Conservation (phyloP, 2,888 invertebrate species). For the Dendrolimus houi region DNA sequence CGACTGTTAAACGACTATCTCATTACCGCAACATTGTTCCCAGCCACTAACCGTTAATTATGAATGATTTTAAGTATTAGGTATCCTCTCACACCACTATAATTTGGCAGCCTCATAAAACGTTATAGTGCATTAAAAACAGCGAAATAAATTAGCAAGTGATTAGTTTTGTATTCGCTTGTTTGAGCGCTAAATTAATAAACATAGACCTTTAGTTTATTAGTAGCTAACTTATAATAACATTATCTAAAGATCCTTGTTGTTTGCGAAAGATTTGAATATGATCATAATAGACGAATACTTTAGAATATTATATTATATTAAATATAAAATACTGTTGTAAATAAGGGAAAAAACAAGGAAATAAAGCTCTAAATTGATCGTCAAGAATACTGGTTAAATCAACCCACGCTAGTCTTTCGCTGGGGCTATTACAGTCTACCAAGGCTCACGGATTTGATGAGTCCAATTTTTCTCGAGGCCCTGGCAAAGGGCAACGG, state of each 20-base stretch:
- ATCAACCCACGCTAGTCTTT: too few relatives aligned
- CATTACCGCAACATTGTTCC: conserved; percentile 42
- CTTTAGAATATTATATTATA: too few relatives aligned
- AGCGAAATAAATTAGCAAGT: conserved; percentile 14
- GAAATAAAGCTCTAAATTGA: too few relatives aligned
- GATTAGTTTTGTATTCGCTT: conserved; percentile 8
- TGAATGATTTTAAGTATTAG: conserved; percentile 36
- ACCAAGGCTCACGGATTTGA: too few relatives aligned
- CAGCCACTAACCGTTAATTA: conserved; percentile 41
- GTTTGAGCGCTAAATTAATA: conserved; percentile 2
- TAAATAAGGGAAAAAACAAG: too few relatives aligned
- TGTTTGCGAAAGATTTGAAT: too few relatives aligned
- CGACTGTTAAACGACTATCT: conserved; percentile 30
- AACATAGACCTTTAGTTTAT: background rate
- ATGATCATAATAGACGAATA: too few relatives aligned
- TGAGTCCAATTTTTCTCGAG: too few relatives aligned
- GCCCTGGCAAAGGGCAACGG: too few relatives aligned
- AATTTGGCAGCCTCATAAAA: conserved; percentile 45
- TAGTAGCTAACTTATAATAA: conserved; percentile 4
- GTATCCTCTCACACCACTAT: conserved; percentile 32
- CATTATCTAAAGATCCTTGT: background rate
- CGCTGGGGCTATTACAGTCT: too few relatives aligned
- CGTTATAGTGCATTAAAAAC: conserved; percentile 31
- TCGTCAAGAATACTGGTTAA: too few relatives aligned
- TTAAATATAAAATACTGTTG: too few relatives aligned